Percentiles rank a stretch among this genome's conserved stretches.
These are phyloP conservation scores for Brachionus rotundiformis DNA, from an alignment of 1,140 invertebrate species.

Conservation along the genomic window DNA sequence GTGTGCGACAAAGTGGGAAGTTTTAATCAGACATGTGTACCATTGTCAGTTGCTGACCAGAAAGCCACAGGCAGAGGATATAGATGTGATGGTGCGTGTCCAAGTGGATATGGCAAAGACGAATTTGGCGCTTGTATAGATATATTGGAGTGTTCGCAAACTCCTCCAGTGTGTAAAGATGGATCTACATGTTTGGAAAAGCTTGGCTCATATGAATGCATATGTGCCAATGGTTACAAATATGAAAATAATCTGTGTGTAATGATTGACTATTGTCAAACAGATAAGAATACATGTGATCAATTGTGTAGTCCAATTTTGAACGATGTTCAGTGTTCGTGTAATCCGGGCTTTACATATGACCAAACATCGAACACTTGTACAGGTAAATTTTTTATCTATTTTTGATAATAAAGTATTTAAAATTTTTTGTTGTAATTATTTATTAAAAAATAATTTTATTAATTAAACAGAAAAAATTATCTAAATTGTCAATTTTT, in stretches of 20 bases:
- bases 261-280: constrained; percentile 40
- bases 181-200: not conserved
- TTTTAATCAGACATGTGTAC: not conserved
- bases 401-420: too few species aligned
- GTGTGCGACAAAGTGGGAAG: not conserved
- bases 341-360: not conserved
- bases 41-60: not conserved
- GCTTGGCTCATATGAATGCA: not conserved
- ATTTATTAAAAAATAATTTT: not conserved
- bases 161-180: not conserved
- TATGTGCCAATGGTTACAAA: not conserved
- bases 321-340: not conserved
- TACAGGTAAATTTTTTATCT: not conserved
- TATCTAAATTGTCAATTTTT: not conserved
- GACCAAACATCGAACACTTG: not conserved
- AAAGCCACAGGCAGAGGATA: not conserved
- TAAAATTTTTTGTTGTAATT: too few species aligned
- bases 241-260: not conserved
- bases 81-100: constrained; percentile 19
- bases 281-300: not conserved
- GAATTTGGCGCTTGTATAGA: constrained; percentile 18
- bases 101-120: not conserved
- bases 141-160: not conserved
- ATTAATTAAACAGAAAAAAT: too few species aligned
- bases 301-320: not conserved